A percentile compares a stretch with the other conserved stretches of the same genome.
Conservation (phyloP, 2,113 vertebrate genomes). For the Chrysemys picta region DNA sequence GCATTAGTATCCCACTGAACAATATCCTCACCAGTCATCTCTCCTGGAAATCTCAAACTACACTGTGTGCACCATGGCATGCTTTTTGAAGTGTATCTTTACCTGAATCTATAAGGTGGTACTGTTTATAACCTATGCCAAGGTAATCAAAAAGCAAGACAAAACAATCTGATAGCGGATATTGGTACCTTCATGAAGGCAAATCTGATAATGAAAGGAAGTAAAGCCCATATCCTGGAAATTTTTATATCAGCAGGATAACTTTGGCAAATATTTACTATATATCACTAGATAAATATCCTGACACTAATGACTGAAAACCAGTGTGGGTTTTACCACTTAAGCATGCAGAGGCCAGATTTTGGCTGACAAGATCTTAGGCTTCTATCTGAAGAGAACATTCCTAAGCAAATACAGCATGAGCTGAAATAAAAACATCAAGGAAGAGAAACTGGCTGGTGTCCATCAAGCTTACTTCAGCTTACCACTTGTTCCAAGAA, state of each 20-base stretch:
- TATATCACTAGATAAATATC: neutral
- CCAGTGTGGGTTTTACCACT: neutral
- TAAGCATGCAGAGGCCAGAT: neutral
- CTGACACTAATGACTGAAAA: neutral
- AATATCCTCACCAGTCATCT: neutral
- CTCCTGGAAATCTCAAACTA: neutral
- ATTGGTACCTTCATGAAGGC: neutral
- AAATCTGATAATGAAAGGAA: neutral
- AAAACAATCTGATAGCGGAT: neutral
- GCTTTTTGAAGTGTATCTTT: neutral
- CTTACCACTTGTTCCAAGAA: slow-evolving; percentile 8
- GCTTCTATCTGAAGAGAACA: slow-evolving; percentile 6
- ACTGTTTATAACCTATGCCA: neutral
- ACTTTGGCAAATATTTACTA: neutral
- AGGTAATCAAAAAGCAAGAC: neutral
- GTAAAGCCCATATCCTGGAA: neutral
- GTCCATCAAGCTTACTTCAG: slow-evolving; percentile 11
- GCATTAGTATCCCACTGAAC: neutral
- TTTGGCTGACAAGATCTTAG: neutral
- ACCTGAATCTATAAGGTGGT: neutral
- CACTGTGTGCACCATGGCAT: neutral
- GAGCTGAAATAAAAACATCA: slow-evolving; percentile 24
- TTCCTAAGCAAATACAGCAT: slow-evolving; percentile 24
- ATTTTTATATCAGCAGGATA: neutral
- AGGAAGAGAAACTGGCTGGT: slow-evolving; percentile 34